Evolutionary conservation across 2,113 vertebrate genomes (phyloP), one percentile per base, ranked within the genome.

Genomic region (Oceanodroma tethys): DNA sequence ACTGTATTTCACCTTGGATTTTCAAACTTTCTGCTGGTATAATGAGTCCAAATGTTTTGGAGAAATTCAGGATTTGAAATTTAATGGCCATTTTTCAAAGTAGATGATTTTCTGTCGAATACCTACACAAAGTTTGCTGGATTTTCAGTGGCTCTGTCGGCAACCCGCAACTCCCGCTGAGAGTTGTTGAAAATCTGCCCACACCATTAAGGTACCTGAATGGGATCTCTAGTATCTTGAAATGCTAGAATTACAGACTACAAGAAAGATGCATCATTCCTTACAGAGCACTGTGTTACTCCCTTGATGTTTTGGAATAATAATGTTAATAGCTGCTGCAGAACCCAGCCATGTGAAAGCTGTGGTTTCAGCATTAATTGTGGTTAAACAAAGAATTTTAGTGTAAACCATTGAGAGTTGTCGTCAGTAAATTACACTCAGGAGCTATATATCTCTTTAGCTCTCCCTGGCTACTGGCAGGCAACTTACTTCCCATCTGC

Each of bases 351-450:
- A 76, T 23, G 30, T 70, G 53, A 92, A 95, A 90, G 50, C 59
- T 83, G 50, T 90, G 74, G 59, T 90, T 92, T 96, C 70, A 88
- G 80, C 90, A 92, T 62, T 93, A 93, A 88, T 74, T 95, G 91
- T 74, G 38, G 66, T 93, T 90, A 93, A 97, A 95, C 67, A 94
- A 94, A 93, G 81, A 88, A 83, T 92, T 96, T 95, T 70, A 92
- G 78, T 62, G 71, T 76, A 90, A 92, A 88, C 50, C 82, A 26
- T 5, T 63, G 75, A 93, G 59, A 94, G 16, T 16, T 88, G 26
- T 90, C 66, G 70, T 92, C 42, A 88, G 75, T 76, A 95, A 94
- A 90, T 86, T 93, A 36, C 32, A 74, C 82, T 86, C 67, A 74
- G 52, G 80, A 81, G 50, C 38, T 88, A 38, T 88, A 66, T 59